Evolutionary conservation across 23 tunicate genomes (phyloP), one percentile per base, ranked within the genome.

Genomic region (Oikopleura dioica): DNA sequence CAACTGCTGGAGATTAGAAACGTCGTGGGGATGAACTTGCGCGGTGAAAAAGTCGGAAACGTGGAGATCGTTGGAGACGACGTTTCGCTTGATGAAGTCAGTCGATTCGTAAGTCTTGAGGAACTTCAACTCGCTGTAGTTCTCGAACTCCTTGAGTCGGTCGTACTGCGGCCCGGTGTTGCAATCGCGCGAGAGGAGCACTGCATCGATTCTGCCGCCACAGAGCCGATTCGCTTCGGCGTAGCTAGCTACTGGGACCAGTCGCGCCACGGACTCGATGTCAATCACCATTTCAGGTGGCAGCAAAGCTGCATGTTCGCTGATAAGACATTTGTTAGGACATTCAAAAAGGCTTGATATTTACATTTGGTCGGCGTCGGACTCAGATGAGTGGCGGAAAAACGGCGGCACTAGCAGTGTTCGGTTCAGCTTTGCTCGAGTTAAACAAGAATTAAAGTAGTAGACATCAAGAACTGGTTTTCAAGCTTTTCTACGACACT

Each of bases 161-260:
- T 63, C 72, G 33, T 63, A 63, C 33, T 63, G 72, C 26, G 72
- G 72, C 5, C 72, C 72, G 33, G 72, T 63, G 26, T 63, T 63
- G 72, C 72, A 63, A 23, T 12, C 26, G 16, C 72, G 29, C 4
- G 4, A 12, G 32, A 63, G 33, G 29, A 63, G 29, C 16, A 63
- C 72, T 5, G 72, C 2, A 2, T 63, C 30, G 26, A 63, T 63
- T 24, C 72, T 23, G 4, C 72, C 72, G 33, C 26, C 5, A 28
- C 72, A 63, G 16, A 12, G 4, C 26, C 26, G 30, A 28, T 5
- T 4, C 30, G 72, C 72, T 24, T 2, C 26, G 33, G 16, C 72
- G 33, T 63, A 63, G 30, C 30, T 2, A 2, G 72, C 72, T 23
- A 63, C 26, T 2, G 72, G 26, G 26, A 63, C 26, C 26, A 63